Base-by-base conservation (phyloP, 2,888 invertebrate genomes). In the Folsomia candida region DNA sequence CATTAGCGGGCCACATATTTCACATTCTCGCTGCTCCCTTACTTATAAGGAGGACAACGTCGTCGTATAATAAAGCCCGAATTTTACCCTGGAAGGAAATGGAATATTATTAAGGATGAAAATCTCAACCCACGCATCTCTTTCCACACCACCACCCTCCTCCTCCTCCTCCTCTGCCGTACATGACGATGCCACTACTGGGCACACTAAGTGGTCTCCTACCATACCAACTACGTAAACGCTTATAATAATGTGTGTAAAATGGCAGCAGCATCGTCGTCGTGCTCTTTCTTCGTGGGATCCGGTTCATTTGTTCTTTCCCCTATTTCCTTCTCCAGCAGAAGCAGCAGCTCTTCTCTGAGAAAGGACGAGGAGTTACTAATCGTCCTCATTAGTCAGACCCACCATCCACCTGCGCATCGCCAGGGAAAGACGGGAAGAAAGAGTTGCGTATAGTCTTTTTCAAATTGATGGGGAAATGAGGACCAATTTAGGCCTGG, bases 1-100 rank as follows among this genome's bases (percentile, higher is more conserved):
- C 79, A 79, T 79, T 79, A 79, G 79, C 73, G 76, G 71, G 73
- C 70, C 72, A 75, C 78, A 78, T 77, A 76, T 78, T 77, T 76
- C 73, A 77, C 74, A 74, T 77, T 73, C 73, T 63, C 47, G n/a
- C n/a, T 51, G n/a, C 69, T 67, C 65, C 69, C 69, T 64, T 60
- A 27, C 51, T n/a, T 6, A 20, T 28, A 62, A 6, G 29, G 29
- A n/a, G 29, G 29, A 27, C 27, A 27, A 4, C 18, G 3, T 4
- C 2, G 20, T 60, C 25, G 60, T 60, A 18, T 60, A 4, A 60
- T 18, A n/a, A n/a, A n/a, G n/a, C n/a, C n/a, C 54, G 51, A 26
- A 54, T 28, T 11, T 61, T 25, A 25, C 61, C 26, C 26, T 11
- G 27, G 59, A 59, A 22, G 22, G 27, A 26, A 27, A 59, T 59